Percentiles rank a stretch among this genome's conserved stretches.
Evolutionary conservation across 1,140 invertebrate species (phyloP).

Genomic region (Atta cephalotes): DNA sequence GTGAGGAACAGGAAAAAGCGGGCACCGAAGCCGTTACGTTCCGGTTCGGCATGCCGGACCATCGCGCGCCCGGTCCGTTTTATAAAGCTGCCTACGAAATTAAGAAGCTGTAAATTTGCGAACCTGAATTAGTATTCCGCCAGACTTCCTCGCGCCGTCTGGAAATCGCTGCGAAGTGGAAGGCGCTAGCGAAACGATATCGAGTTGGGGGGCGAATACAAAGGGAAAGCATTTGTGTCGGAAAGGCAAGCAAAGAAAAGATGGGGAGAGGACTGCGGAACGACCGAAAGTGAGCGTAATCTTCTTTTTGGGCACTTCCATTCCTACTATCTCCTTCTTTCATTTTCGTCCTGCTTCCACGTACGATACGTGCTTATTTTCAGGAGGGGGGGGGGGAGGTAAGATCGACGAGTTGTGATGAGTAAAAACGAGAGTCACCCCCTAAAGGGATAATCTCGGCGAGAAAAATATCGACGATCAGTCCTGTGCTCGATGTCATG

Average conservation of each 20-base stretch:
- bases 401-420: conserved; percentile 52
- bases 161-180: conserved; percentile 61
- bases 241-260: background rate
- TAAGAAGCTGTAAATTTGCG: conserved; percentile 84
- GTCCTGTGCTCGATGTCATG: conserved; percentile 2
- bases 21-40: conserved; percentile 18
- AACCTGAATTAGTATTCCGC: conserved; percentile 84
- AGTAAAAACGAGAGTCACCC: conserved; percentile 46
- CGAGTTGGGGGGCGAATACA: conserved; percentile 48
- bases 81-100: conserved; percentile 82
- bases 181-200: conserved; percentile 39
- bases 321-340: conserved; percentile 9
- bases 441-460: conserved; percentile 53
- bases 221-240: conserved; percentile 48
- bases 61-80: conserved; percentile 73
- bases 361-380: conserved; percentile 45
- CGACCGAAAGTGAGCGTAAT: conserved; percentile 46
- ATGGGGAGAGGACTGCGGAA: background rate
- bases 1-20: conserved; percentile 25
- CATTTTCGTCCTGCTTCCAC: background rate
- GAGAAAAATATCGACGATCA: conserved; percentile 62
- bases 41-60: conserved; percentile 66
- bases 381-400: background rate
- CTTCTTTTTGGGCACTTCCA: conserved; percentile 47
- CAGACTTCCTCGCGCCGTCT: conserved; percentile 72